Evolutionary conservation across 1,140 invertebrate species (phyloP), one percentile per base, ranked within the genome.

Genomic region (Drosophila mauritiana): DNA sequence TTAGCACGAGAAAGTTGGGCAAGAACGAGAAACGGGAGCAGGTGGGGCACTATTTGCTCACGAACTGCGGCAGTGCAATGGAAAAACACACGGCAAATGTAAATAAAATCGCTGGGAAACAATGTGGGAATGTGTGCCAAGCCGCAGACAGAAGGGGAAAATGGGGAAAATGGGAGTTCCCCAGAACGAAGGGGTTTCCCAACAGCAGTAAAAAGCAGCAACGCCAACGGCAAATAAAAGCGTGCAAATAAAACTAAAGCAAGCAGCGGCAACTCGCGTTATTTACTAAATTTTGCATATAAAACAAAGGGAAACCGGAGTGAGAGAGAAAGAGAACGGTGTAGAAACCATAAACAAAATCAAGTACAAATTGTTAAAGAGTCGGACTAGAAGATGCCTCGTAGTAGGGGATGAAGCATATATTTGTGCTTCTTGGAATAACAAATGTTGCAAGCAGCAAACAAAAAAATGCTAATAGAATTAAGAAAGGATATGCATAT

Each of bases 231-330:
- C 81, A 85, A 85, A 85, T 86, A 86, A 86, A 86, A 86, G 65
- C 70, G 70, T 59, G 69, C 70, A 86, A 83, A 88, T 88, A 88
- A 88, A 89, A 88, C 79, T 88, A 88, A 89, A 88, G 72, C 63
- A 88, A 88, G 83, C 68, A 83, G 61, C 59, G 54, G 65, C 73
- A 74, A 88, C 73, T 46, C 68, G 80, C 84, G 84, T 61, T 88
- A 89, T 88, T 88, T 88, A 80, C 83, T 88, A 88, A 83, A 88
- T 83, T 86, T 88, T 88, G 67, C 83, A 89, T 83, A 89, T 73
- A 77, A 69, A 88, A 80, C 42, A 84, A 67, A 61, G 65, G 20
- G 45, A 57, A 46, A 34, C 45, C 34, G 40, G 39, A 52, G 39
- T n/a, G 64, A 42, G n/a, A 15, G 15, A n/a, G n/a, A 22, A 12